Base-by-base conservation (phyloP, 1,140 invertebrate species). In the Grapholita molesta region DNA sequence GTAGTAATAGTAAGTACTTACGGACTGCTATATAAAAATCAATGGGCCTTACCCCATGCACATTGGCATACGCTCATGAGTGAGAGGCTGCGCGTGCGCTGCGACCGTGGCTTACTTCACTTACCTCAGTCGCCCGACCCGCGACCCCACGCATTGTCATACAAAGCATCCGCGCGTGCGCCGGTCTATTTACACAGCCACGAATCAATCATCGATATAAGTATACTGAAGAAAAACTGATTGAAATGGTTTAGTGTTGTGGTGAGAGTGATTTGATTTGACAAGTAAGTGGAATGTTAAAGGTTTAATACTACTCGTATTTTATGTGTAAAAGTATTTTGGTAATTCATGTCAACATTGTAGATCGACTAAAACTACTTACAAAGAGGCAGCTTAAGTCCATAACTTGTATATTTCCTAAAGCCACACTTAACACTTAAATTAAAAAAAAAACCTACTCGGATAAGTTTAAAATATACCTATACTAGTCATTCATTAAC, bases 71-170 rank as follows among this genome's bases (percentile, higher is more conserved):
- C 42, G 18, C 18, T 15, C 8, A 21, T 18, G 42, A 74, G 78
- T 90, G 88, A 90, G 86, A 88, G 88, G 77, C 76, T 79, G 80
- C 38, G 75, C 74, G 77, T 76, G 69, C 74, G 72, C 78, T 76
- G 69, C 74, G 72, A 81, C 78, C 78, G 68, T 67, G 66, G 35
- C 66, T 48, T 67, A 67, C 35, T 48, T 52, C 55, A 61, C 12
- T 25, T n/a, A 61, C 24, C 15, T 5, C 42, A 15, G 5, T n/a
- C 4, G 12, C n/a, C 53, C 53, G 53, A n/a, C 11, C 55, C 21
- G 53, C 74, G 55, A 72, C 61, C 70, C 68, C 64, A 73, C 70
- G 74, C 82, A 90, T 88, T 90, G 86, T 90, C 82, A 86, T 86
- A 85, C 83, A 85, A 84, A 84, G 81, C 78, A 70, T 53, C 69